phyloP scores from a whole-genome alignment of 1,140 invertebrate species.

The Anagrus nilaparvatae region DNA sequence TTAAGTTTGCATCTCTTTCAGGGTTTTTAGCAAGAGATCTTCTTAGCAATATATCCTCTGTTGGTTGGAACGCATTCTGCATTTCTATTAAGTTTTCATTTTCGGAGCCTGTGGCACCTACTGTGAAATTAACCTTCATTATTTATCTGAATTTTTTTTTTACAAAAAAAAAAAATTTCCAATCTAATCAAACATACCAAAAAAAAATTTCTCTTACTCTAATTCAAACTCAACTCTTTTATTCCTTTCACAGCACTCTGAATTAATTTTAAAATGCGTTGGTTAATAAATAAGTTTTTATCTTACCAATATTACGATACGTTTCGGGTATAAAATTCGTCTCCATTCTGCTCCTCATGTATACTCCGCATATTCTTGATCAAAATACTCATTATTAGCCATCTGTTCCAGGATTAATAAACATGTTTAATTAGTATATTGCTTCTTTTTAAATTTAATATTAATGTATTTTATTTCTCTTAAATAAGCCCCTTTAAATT shows the following conservation, averaged over 20 bases:
- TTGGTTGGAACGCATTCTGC: too few relatives aligned
- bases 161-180: constrained; percentile 14
- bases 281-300: constrained; percentile 1
- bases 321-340: not conserved
- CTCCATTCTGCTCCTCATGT: constrained; percentile 17
- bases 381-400: too few relatives aligned
- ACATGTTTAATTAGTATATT: too few relatives aligned
- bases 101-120: not conserved
- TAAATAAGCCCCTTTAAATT: too few relatives aligned
- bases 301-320: constrained; percentile 11
- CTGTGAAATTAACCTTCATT: constrained; percentile 15
- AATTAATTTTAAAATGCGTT: constrained; percentile 13
- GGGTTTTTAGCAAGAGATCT: too few relatives aligned
- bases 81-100: too few relatives aligned
- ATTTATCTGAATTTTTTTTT: constrained; percentile 19
- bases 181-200: constrained; percentile 18
- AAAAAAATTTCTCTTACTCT: constrained; percentile 8
- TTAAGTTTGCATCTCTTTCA: too few relatives aligned
- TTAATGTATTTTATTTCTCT: too few relatives aligned
- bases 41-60: too few relatives aligned
- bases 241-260: constrained; percentile 13
- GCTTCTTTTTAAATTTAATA: too few relatives aligned
- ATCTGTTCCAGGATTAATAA: too few relatives aligned
- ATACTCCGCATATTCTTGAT: constrained; percentile 19
- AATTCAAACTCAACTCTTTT: constrained; percentile 8